These are phyloP conservation scores for Neolamprologus sp. DNA, from an alignment of 2,113 vertebrate genomes.

Conservation along the genomic window DNA sequence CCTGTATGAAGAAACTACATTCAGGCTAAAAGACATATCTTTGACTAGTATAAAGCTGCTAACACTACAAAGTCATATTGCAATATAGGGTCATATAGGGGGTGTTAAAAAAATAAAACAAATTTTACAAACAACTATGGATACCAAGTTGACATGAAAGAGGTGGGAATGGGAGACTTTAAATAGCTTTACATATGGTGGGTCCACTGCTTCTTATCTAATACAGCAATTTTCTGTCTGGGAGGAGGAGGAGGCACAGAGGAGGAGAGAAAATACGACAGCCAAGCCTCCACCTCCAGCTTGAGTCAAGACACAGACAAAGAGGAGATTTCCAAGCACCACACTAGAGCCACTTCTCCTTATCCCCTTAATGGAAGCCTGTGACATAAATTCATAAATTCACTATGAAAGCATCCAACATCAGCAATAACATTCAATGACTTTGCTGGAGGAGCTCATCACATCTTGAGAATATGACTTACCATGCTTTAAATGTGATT, in stretches of 20 bases:
- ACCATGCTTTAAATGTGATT: not conserved
- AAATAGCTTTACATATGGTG: not conserved
- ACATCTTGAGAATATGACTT: not conserved
- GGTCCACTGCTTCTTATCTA: slow-evolving; percentile 27
- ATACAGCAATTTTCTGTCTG: slow-evolving; percentile 34
- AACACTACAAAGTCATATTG: not conserved
- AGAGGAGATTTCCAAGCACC: slow-evolving; percentile 22
- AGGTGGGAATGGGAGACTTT: not conserved
- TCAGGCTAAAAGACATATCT: not conserved
- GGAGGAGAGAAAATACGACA: slow-evolving; percentile 42
- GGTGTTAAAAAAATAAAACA: not conserved
- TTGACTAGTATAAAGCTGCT: not conserved
- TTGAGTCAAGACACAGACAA: slow-evolving; percentile 20
- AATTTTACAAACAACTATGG: not conserved
- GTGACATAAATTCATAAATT: slow-evolving; percentile 14
- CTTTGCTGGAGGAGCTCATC: not conserved
- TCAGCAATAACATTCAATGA: not conserved
- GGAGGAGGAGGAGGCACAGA: not conserved
- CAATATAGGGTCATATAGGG: not conserved
- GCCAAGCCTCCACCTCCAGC: slow-evolving; percentile 23
- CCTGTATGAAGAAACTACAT: not conserved
- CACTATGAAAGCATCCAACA: not conserved
- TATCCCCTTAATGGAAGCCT: slow-evolving; percentile 16
- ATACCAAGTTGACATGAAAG: not conserved
- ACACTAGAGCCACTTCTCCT: slow-evolving; percentile 14